Evolutionary conservation across 2,797 vertebrate species (phyloP).

Genomic region (Apodemus agrarius): DNA sequence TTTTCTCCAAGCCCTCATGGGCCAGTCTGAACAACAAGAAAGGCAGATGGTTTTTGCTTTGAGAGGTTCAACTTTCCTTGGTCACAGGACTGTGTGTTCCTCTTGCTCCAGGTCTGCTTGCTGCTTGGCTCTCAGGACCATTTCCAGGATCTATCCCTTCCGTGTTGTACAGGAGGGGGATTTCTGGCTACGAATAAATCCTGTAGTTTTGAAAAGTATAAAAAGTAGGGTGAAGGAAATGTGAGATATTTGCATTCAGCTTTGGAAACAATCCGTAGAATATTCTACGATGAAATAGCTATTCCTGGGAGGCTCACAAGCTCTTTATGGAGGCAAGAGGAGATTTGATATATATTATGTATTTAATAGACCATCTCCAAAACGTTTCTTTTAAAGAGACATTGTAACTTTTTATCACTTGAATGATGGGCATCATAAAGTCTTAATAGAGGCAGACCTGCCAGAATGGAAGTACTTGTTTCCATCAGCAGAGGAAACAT

Average conservation of each 20-base stretch:
- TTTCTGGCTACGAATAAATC: conserved; percentile 76
- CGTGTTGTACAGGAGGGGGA: conserved; percentile 49
- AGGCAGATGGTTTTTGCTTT: conserved; percentile 66
- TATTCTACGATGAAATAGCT: conserved; percentile 76
- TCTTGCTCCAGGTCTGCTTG: conserved; percentile 45
- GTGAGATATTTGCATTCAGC: conserved; percentile 80
- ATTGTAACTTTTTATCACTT: conserved; percentile 69
- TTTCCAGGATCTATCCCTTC: conserved; percentile 78
- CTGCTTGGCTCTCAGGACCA: conserved; percentile 66
- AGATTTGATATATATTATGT: conserved; percentile 68
- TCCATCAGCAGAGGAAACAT: conserved; percentile 26
- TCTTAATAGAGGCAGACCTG: conserved; percentile 63
- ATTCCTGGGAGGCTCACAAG: conserved; percentile 69
- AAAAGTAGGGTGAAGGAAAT: conserved; percentile 69
- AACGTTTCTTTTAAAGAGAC: conserved; percentile 81
- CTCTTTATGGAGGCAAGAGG: conserved; percentile 79
- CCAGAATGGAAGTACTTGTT: conserved; percentile 61
- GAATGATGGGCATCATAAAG: conserved; percentile 62
- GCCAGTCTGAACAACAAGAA: conserved; percentile 64
- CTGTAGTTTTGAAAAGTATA: conserved; percentile 67
- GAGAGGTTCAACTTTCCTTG: conserved; percentile 44
- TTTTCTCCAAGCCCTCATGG: background rate
- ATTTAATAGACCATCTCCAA: conserved; percentile 79
- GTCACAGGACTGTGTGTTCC: accelerated
- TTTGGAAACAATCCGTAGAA: conserved; percentile 78